Percentiles rank a stretch among this genome's conserved stretches.
phyloP scores from a whole-genome alignment of 2,888 invertebrate species.

The Protodeltote pygarga region DNA sequence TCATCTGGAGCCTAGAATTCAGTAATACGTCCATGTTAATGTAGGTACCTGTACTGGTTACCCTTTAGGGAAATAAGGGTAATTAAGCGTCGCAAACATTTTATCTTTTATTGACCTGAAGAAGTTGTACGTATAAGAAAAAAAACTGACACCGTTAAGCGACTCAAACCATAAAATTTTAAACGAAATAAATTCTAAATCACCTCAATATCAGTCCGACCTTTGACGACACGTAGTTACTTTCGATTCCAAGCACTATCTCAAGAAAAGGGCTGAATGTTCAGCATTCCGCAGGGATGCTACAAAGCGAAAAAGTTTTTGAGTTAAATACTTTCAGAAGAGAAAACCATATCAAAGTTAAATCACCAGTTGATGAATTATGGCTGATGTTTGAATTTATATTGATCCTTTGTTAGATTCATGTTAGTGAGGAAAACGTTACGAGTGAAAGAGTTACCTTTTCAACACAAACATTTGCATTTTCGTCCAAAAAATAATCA shows the following conservation, averaged over 20 bases:
- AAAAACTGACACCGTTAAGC: too few species aligned
- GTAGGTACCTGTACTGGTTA: too few species aligned
- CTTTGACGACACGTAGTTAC: slow-evolving; percentile 19
- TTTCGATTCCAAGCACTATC: slow-evolving; percentile 24
- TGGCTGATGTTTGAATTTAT: slow-evolving; percentile 7
- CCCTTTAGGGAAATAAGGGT: not conserved
- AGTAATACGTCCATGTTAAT: too few species aligned
- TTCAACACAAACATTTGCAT: too few species aligned
- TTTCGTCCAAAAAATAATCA: too few species aligned
- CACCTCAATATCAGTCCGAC: slow-evolving; percentile 8
- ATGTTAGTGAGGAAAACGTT: too few species aligned
- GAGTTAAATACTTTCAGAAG: slow-evolving; percentile 5
- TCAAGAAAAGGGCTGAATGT: slow-evolving; percentile 29
- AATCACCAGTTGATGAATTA: slow-evolving; percentile 21
- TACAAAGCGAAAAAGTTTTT: slow-evolving; percentile 26
- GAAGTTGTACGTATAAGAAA: too few species aligned
- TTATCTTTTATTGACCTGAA: too few species aligned
- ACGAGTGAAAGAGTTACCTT: too few species aligned
- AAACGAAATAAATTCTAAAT: slow-evolving; percentile 8
- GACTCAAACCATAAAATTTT: too few species aligned
- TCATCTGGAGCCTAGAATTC: too few species aligned
- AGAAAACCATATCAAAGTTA: slow-evolving; percentile 26
- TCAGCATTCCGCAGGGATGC: slow-evolving; percentile 4
- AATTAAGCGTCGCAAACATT: too few species aligned
- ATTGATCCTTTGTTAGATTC: not conserved